Evolutionary conservation across 2,113 vertebrate genomes (phyloP).

Genomic region (Loxodonta africana): DNA sequence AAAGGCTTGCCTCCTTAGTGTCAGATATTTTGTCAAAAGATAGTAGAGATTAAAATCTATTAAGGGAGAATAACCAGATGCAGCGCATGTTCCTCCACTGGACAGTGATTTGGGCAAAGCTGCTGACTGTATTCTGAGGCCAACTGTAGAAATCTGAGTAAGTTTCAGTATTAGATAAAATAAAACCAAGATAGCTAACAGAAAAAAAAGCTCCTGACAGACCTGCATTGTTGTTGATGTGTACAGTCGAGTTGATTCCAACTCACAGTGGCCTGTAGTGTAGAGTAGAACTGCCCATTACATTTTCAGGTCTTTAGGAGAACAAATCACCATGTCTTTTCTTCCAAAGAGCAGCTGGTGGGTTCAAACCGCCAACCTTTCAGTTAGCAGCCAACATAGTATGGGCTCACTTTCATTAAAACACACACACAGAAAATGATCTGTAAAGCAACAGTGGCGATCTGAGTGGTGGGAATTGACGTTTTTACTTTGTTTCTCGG

Average conservation of each 20-base stretch:
- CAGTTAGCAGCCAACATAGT: not conserved
- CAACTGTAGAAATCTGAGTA: not conserved
- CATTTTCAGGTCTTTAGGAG: not conserved
- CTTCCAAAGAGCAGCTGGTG: not conserved
- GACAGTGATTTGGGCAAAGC: constrained; percentile 3
- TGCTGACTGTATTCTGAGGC: not conserved
- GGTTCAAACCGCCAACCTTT: not conserved
- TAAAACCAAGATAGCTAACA: not conserved
- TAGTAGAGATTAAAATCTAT: not conserved
- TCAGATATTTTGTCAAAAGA: not conserved
- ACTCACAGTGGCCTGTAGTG: not conserved
- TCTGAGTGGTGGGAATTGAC: not conserved
- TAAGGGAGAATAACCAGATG: not conserved
- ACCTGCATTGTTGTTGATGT: not conserved
- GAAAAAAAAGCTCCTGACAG: not conserved
- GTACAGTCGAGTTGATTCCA: not conserved
- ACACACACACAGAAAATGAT: not conserved
- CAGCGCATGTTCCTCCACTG: not conserved
- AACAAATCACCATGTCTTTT: not conserved
- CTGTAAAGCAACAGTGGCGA: not conserved
- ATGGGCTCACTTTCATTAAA: not conserved
- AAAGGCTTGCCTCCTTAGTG: not conserved
- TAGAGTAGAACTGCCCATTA: not conserved
- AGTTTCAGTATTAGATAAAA: not conserved
- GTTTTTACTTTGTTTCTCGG: not conserved